Percentiles rank a stretch among this genome's conserved stretches.
Evolutionary conservation across 2,888 invertebrate genomes (phyloP).

Genomic region (Oscheius sp.): DNA sequence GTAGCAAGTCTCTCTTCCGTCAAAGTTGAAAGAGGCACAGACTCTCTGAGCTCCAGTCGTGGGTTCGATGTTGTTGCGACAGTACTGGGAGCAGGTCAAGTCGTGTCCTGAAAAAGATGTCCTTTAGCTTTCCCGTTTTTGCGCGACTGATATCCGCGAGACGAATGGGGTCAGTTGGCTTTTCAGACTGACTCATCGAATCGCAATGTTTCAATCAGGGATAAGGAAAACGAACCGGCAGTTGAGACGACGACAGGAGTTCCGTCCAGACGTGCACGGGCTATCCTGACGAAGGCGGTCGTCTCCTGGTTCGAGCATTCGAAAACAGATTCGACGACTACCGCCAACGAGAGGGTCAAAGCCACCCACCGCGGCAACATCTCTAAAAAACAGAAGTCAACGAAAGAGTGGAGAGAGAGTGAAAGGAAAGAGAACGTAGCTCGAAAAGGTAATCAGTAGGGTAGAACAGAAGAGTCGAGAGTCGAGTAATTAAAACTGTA

Average conservation of each 20-base stretch:
- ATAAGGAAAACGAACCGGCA: constrained; percentile 57
- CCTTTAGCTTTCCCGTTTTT: not conserved
- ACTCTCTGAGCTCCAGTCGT: constrained; percentile 73
- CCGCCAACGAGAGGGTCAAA: constrained; percentile 17
- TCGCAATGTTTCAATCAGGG: not conserved
- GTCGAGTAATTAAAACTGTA: not conserved
- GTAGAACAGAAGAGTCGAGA: not conserved
- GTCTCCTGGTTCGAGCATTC: constrained; percentile 65
- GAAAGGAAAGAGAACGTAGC: not conserved
- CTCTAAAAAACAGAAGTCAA: too few species aligned
- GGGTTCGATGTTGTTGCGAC: constrained; percentile 73
- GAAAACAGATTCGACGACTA: constrained; percentile 43
- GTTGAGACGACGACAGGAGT: constrained; percentile 73
- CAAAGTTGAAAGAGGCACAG: constrained; percentile 73
- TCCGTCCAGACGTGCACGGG: constrained; percentile 72
- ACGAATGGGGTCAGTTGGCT: too few species aligned
- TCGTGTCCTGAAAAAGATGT: constrained; percentile 62
- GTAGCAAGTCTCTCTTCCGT: constrained; percentile 74
- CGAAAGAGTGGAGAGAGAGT: not conserved
- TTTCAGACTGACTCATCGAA: not conserved
- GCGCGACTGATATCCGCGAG: too few species aligned
- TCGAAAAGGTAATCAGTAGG: not conserved
- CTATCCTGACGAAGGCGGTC: constrained; percentile 71
- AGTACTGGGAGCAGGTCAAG: constrained; percentile 73
- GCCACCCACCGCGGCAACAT: constrained; percentile 13